Evolutionary conservation across 1,140 invertebrate species (phyloP).

Genomic region (Bombyx mori): DNA sequence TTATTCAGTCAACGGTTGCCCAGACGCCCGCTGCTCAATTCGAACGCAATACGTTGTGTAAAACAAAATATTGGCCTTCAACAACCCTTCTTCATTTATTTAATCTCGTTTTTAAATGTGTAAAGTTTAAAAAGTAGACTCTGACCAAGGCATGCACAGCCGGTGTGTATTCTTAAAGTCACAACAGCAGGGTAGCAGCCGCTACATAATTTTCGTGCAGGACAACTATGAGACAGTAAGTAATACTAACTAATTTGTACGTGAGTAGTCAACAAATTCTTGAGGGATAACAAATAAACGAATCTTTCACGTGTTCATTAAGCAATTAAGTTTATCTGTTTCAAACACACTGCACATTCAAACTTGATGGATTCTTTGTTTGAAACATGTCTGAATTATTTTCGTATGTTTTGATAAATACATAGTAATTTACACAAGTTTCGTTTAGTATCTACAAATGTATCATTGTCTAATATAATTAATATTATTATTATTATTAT

Average conservation of each 20-base stretch:
- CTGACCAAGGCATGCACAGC: conserved; percentile 12
- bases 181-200: neutral
- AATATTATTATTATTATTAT: too few species aligned
- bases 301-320: conserved; percentile 1
- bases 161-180: neutral
- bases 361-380: neutral
- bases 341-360: neutral
- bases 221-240: conserved; percentile 37
- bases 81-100: neutral
- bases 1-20: conserved; percentile 40
- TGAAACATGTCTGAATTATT: neutral
- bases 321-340: conserved; percentile 3
- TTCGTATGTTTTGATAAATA: neutral
- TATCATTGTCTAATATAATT: too few species aligned
- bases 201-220: conserved; percentile 1
- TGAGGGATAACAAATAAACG: neutral
- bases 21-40: conserved; percentile 22
- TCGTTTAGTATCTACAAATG: neutral
- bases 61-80: conserved; percentile 2
- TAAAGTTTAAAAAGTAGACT: neutral
- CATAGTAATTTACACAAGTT: neutral
- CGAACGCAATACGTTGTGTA: conserved; percentile 14
- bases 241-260: conserved; percentile 7
- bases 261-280: conserved; percentile 5
- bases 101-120: neutral